These are phyloP conservation scores for Drosophila histrio DNA, from an alignment of 2,888 invertebrate species.

Conservation along the genomic window DNA sequence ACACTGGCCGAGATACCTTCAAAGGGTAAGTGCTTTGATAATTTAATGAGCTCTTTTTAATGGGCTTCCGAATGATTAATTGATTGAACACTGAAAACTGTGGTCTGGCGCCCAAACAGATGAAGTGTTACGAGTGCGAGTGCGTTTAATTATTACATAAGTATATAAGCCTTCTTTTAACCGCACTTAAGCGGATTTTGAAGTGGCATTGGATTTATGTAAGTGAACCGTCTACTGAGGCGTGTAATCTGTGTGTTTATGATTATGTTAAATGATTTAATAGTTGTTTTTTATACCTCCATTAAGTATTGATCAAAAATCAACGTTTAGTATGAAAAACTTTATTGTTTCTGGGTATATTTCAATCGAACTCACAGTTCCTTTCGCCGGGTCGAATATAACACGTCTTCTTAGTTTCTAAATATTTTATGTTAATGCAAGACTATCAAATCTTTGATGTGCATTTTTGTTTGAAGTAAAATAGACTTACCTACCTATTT, in stretches of 20 bases:
- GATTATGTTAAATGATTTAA: too few species aligned
- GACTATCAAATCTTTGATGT: too few species aligned
- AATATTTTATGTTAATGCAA: too few species aligned
- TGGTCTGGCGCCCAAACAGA: background rate
- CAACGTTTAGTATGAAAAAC: too few species aligned
- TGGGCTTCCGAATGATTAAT: slow-evolving; percentile 57
- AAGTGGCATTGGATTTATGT: background rate
- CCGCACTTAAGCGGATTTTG: slow-evolving; percentile 4
- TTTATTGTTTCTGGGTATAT: too few species aligned
- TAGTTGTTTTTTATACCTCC: too few species aligned
- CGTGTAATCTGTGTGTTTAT: background rate
- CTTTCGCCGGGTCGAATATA: too few species aligned
- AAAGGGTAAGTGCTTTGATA: slow-evolving; percentile 81
- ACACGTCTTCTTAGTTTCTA: too few species aligned
- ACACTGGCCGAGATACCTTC: slow-evolving; percentile 81
- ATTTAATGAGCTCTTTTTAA: slow-evolving; percentile 67
- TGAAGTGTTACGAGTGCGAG: slow-evolving; percentile 28
- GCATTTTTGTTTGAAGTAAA: background rate
- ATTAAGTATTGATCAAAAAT: too few species aligned
- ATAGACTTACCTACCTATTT: background rate
- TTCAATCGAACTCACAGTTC: too few species aligned
- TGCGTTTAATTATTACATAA: slow-evolving; percentile 22
- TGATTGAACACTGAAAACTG: slow-evolving; percentile 22
- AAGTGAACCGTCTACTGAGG: background rate
- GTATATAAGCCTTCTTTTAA: slow-evolving; percentile 1